Conservation (phyloP, 2,113 vertebrate species). For the Dipodomys ordii region DNA sequence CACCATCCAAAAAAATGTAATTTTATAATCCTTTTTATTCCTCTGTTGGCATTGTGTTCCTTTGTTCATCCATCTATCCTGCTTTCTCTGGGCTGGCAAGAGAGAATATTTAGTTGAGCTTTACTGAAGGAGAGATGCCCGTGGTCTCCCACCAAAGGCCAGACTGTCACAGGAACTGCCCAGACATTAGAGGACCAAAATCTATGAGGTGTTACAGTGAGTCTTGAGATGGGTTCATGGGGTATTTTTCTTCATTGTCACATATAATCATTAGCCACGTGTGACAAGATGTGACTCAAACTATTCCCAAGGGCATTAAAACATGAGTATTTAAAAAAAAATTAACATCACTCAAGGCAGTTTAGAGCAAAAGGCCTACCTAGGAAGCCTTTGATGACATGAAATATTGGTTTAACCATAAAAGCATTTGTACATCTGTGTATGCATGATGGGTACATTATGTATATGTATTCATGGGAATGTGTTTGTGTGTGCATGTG, state of each 20-base stretch:
- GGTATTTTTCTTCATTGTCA: not conserved
- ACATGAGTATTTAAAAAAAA: not conserved
- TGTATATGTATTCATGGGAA: no score
- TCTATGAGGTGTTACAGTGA: not conserved
- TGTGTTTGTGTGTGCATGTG: not conserved
- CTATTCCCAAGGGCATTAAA: not conserved
- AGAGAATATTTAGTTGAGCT: not conserved
- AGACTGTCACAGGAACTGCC: not conserved
- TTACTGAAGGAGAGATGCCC: not conserved
- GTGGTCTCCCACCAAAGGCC: not conserved
- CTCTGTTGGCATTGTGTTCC: accelerated
- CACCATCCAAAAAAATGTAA: not conserved
- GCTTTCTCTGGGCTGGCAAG: not conserved
- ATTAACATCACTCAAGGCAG: not conserved
- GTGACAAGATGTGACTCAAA: not conserved
- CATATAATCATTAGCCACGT: not conserved
- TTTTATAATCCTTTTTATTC: not conserved
- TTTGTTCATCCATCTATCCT: not conserved
- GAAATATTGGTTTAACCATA: not conserved
- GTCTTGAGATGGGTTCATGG: no score
- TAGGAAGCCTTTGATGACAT: not conserved
- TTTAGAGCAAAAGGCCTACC: not conserved
- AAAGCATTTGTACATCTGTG: not conserved
- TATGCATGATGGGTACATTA: accelerated
- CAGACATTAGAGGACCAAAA: no score